Evolutionary conservation across 1,140 invertebrate genomes (phyloP), one percentile per base, ranked within the genome.

Genomic region (Cecropterus lyciades): DNA sequence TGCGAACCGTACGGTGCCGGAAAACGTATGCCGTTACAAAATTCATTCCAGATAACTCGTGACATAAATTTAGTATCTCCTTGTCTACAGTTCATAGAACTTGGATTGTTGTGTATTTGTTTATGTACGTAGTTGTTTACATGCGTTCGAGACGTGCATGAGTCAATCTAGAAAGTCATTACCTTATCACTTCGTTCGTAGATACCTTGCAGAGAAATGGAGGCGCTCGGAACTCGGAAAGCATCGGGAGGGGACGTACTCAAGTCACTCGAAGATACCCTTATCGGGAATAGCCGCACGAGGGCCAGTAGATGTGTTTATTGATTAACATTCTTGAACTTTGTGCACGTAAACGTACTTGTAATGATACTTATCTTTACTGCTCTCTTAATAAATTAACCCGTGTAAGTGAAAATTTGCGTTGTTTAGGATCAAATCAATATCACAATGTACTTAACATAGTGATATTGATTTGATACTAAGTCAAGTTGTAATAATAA

Each of bases 101-200:
- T 82, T 79, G 73, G 82, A 77, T 84, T 83, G 73, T 71, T 69
- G 69, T 77, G 71, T 80, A 73, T 76, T 78, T 75, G 67, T 79
- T 69, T 79, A 63, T 73, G 55, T 75, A 49, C 49, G 53, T 46
- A 67, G 65, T 69, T 75, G 60, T 69, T 69, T 64, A 82, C 79
- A 82, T 71, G 72, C 75, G 77, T 75, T 72, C 69, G 72, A 72
- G 70, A 77, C 70, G 72, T 70, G 74, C 75, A 76, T 87, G 84
- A 87, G 79, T 87, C 83, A 88, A 85, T 85, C 76, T 82, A 52
- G 79, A 82, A 81, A 87, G 84, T 88, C 82, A 80, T 88, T 88
- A 85, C 72, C 80, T 86, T 88, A 88, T 88, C 85, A 73, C 48
- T 53, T 27, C 33, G 45, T 49, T 27, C 62, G 40, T 69, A 70